Conservation (phyloP, 2,888 invertebrate genomes). For the Eremobia ochroleuca region DNA sequence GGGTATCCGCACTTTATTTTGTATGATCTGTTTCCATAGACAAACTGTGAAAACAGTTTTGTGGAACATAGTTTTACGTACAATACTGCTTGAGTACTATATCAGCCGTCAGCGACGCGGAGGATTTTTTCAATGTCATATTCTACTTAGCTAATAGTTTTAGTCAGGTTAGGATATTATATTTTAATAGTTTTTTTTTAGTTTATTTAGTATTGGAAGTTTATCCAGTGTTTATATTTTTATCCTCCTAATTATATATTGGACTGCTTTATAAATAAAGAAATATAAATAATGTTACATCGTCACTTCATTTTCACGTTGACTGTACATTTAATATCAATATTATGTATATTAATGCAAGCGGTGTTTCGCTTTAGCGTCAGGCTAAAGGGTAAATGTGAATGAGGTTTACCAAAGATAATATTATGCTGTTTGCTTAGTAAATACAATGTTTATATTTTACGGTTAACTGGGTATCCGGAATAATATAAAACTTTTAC, state of each 20-base stretch:
- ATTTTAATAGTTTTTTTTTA: too few relatives aligned
- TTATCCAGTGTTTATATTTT: too few relatives aligned
- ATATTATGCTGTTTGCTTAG: constrained; percentile 4
- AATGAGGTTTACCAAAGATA: constrained; percentile 3
- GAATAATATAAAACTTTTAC: neutral
- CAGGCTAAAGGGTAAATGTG: neutral
- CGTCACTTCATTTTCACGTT: neutral
- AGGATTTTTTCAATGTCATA: too few relatives aligned
- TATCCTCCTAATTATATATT: too few relatives aligned
- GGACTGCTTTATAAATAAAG: neutral
- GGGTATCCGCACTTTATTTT: neutral
- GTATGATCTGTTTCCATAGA: neutral
- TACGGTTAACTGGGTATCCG: neutral
- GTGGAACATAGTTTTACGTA: too few relatives aligned
- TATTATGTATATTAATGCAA: constrained; percentile 21
- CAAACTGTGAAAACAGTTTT: neutral
- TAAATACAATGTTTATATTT: neutral
- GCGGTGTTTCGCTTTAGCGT: neutral
- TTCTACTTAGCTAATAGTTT: too few relatives aligned
- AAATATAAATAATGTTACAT: neutral
- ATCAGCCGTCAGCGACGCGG: too few relatives aligned
- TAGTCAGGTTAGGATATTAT: too few relatives aligned
- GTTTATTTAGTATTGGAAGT: too few relatives aligned
- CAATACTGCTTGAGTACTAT: too few relatives aligned
- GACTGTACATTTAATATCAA: constrained; percentile 23